Evolutionary conservation across 1,140 invertebrate genomes (phyloP).

Genomic region (Scaptomyza montana): DNA sequence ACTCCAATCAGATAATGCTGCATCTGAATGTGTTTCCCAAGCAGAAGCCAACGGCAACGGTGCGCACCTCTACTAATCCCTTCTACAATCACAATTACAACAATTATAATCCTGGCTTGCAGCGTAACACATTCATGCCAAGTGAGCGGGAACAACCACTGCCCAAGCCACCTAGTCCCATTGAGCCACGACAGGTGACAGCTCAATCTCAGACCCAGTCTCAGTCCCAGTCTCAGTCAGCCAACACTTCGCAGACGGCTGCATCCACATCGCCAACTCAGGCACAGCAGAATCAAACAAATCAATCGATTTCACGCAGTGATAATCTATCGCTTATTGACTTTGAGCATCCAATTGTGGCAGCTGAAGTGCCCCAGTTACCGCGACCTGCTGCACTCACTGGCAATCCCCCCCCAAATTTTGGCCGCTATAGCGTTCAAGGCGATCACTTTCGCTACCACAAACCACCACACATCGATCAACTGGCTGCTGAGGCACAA

Average conservation of each 20-base stretch:
- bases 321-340: constrained; percentile 70
- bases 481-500: constrained; percentile 74
- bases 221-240: constrained; percentile 16
- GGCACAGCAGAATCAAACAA: constrained; percentile 15
- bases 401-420: constrained; percentile 29
- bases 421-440: constrained; percentile 22
- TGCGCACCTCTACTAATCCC: constrained; percentile 70
- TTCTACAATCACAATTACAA: constrained; percentile 62
- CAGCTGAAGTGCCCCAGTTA: constrained; percentile 55
- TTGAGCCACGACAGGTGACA: constrained; percentile 65
- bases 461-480: constrained; percentile 66
- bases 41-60: constrained; percentile 54
- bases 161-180: constrained; percentile 64
- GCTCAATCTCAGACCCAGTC: constrained; percentile 13
- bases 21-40: constrained; percentile 79
- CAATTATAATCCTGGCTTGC: constrained; percentile 38
- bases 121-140: constrained; percentile 44
- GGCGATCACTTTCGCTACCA: constrained; percentile 59
- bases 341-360: constrained; percentile 81
- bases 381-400: constrained; percentile 49
- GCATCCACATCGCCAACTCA: constrained; percentile 32
- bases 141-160: constrained; percentile 48
- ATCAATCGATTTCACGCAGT: constrained; percentile 73
- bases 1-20: constrained; percentile 69
- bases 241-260: constrained; percentile 12